These are phyloP conservation scores for Rhinogobius similis DNA, from an alignment of 2,113 vertebrate species.

Conservation along the genomic window DNA sequence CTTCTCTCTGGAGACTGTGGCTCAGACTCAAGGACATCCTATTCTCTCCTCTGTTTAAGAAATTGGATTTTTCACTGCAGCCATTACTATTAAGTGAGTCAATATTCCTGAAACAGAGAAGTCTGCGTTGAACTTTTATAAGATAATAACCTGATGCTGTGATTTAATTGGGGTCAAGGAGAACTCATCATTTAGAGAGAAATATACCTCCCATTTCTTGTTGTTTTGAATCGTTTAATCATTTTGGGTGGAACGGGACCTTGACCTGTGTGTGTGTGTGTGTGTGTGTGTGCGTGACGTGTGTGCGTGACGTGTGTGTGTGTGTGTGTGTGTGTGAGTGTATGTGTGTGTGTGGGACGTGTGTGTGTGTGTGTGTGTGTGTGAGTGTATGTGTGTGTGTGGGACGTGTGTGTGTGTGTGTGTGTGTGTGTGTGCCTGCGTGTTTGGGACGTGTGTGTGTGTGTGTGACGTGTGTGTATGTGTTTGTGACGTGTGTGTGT, in stretches of 20 bases:
- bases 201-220: slow-evolving; percentile 33
- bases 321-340: too few relatives aligned
- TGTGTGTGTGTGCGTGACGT: slow-evolving; percentile 12
- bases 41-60: slow-evolving; percentile 1
- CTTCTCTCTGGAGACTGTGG: slow-evolving; percentile 11
- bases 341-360: too few relatives aligned
- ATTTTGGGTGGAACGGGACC: slow-evolving; percentile 37
- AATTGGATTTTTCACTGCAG: slow-evolving; percentile 7
- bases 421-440: too few relatives aligned
- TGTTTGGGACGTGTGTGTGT: not conserved
- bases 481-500: too few relatives aligned
- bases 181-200: slow-evolving; percentile 60
- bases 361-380: not conserved
- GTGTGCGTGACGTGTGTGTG: slow-evolving; percentile 17
- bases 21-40: slow-evolving; percentile 24
- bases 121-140: slow-evolving; percentile 25
- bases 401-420: slow-evolving; percentile 5
- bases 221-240: slow-evolving; percentile 42
- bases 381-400: slow-evolving; percentile 15
- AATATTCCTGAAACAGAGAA: slow-evolving; percentile 19
- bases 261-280: slow-evolving; percentile 33
- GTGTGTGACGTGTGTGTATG: too few relatives aligned
- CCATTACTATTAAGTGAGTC: slow-evolving; percentile 22
- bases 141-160: slow-evolving; percentile 41
- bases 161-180: slow-evolving; percentile 70